phyloP scores from a whole-genome alignment of 2,888 invertebrate genomes.

The Acleris sparsana region DNA sequence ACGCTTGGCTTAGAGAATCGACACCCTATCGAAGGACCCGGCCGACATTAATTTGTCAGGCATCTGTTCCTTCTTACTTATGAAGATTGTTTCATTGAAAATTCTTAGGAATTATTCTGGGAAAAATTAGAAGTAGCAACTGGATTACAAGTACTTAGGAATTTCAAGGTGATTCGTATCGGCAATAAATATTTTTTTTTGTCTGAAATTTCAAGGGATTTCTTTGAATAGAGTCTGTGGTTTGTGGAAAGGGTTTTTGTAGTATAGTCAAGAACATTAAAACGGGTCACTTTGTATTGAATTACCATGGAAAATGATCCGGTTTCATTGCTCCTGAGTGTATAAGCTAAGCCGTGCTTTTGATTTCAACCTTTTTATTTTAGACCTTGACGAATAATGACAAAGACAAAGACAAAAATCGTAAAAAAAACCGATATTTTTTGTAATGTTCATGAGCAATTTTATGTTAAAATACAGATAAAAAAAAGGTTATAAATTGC shows the following conservation, averaged over 20 bases:
- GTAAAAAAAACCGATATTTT: too few species aligned
- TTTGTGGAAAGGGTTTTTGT: background rate
- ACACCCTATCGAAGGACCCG: background rate
- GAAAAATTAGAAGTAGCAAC: background rate
- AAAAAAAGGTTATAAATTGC: too few species aligned
- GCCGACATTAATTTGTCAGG: conserved; percentile 7
- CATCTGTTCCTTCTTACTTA: conserved; percentile 20
- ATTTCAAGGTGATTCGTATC: conserved; percentile 5
- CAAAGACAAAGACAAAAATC: too few species aligned
- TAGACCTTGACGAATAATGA: too few species aligned
- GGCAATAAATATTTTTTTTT: background rate
- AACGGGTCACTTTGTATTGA: too few species aligned
- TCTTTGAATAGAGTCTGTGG: background rate
- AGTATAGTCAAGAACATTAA: too few species aligned
- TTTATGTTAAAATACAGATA: too few species aligned
- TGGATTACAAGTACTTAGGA: conserved; percentile 2
- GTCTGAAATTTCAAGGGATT: background rate
- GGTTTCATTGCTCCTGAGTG: too few species aligned
- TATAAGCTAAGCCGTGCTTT: background rate
- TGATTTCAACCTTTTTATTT: background rate
- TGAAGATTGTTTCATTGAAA: conserved; percentile 5
- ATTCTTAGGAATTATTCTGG: background rate
- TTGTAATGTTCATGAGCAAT: too few species aligned
- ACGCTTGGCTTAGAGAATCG: too few species aligned
- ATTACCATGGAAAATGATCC: too few species aligned